Percentiles rank a stretch among this genome's conserved stretches.
Evolutionary conservation across 2,797 vertebrate genomes (phyloP).

Genomic region (Corythornis leucogaster): DNA sequence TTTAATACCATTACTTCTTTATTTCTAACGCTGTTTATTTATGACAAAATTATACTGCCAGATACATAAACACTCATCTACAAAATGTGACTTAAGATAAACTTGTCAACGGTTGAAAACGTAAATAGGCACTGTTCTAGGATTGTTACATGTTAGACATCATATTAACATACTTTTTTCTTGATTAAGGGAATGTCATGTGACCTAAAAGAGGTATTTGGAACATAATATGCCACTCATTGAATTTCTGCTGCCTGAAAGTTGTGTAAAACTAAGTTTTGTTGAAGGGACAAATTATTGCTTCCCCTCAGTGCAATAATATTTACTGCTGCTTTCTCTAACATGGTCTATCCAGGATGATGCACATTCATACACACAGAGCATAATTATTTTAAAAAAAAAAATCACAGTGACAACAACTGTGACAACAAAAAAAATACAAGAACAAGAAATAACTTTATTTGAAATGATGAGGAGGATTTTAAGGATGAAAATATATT

Average conservation of each 20-base stretch:
- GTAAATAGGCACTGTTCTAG: not conserved
- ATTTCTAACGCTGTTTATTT: conserved; percentile 21
- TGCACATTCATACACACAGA: not conserved
- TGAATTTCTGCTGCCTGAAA: not conserved
- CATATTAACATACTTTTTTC: not conserved
- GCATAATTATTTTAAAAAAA: not conserved
- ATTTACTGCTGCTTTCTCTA: not conserved
- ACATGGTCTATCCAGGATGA: not conserved
- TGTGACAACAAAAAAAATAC: not conserved
- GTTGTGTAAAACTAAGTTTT: conserved; percentile 10
- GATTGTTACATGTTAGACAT: not conserved
- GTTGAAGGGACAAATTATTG: not conserved
- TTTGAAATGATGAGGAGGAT: not conserved
- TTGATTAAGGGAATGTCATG: not conserved
- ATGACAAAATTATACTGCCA: conserved; percentile 12
- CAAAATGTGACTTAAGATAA: not conserved
- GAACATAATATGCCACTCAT: not conserved
- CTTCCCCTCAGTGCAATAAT: not conserved
- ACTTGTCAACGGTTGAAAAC: not conserved
- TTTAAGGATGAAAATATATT: not conserved
- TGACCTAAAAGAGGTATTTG: not conserved
- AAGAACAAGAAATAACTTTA: not conserved
- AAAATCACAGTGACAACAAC: not conserved
- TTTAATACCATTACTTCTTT: not conserved
- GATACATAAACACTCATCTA: not conserved